phyloP scores from a whole-genome alignment of 2,113 vertebrate genomes.

The Vidua chalybeata region DNA sequence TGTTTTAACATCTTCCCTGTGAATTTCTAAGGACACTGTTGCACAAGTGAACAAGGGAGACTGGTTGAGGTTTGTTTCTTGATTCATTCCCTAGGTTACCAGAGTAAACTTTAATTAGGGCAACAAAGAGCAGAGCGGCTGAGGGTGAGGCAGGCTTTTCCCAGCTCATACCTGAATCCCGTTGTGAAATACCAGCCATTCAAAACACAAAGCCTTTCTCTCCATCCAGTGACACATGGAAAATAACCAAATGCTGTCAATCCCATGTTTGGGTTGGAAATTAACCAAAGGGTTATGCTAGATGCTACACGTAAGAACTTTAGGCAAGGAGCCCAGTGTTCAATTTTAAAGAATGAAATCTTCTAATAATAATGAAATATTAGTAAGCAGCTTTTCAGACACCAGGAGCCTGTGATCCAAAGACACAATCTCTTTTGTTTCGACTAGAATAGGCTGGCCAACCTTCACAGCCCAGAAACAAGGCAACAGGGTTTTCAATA shows the following conservation, averaged over 20 bases:
- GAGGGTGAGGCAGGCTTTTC: conserved; percentile 32
- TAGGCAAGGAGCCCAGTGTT: not conserved
- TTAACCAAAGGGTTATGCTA: not conserved
- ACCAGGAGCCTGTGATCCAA: not conserved
- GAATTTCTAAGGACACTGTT: not conserved
- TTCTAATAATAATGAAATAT: not conserved
- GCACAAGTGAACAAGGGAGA: not conserved
- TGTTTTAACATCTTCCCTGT: not conserved
- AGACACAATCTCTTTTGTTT: conserved; percentile 32
- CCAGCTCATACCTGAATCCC: not conserved
- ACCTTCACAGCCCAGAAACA: not conserved
- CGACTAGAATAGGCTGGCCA: not conserved
- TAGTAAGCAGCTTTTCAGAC: not conserved
- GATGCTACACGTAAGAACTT: not conserved
- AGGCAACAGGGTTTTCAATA: not conserved
- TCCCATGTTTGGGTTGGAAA: not conserved
- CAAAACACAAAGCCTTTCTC: not conserved
- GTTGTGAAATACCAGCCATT: conserved; percentile 11
- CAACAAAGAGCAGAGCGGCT: not conserved
- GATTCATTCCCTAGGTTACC: conserved; percentile 40
- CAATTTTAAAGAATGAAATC: not conserved
- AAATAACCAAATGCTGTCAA: not conserved
- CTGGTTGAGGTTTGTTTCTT: conserved; percentile 18
- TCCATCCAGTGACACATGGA: not conserved
- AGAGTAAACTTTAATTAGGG: conserved; percentile 20